Evolutionary conservation across 2,113 vertebrate genomes (phyloP).

Genomic region (Pycnonotus jocosus): DNA sequence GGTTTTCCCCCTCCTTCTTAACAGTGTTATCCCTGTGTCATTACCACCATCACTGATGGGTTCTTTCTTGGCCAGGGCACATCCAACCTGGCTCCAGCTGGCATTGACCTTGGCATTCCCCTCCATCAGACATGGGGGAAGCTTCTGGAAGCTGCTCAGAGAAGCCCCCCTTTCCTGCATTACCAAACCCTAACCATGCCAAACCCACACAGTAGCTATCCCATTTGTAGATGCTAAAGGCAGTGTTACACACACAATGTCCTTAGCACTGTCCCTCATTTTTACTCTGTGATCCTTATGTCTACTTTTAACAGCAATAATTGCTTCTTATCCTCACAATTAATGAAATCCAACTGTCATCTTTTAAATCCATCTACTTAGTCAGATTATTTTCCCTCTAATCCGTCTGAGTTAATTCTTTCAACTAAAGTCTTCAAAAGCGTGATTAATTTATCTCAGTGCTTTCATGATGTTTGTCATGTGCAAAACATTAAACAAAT

Average conservation of each 20-base stretch:
- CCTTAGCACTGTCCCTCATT: background rate
- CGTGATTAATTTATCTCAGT: background rate
- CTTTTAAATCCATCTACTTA: background rate
- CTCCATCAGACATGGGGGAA: background rate
- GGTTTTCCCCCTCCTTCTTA: background rate
- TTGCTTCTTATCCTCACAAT: background rate
- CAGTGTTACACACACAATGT: rapidly evolving
- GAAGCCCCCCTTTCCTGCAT: background rate
- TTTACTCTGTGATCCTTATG: background rate
- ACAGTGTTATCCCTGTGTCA: background rate
- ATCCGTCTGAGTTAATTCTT: background rate
- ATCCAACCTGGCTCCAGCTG: background rate
- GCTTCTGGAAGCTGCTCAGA: background rate
- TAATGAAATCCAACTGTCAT: background rate
- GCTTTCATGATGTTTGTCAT: background rate
- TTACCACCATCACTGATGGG: background rate
- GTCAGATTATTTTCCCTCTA: background rate
- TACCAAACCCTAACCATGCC: background rate
- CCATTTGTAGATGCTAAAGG: background rate
- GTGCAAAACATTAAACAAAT: background rate
- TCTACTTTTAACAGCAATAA: background rate
- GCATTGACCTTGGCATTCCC: background rate
- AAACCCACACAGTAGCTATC: background rate
- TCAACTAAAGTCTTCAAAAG: background rate
- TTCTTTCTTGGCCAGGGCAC: background rate